Conservation (phyloP, 2,888 invertebrate species). For the Protula sp. region DNA sequence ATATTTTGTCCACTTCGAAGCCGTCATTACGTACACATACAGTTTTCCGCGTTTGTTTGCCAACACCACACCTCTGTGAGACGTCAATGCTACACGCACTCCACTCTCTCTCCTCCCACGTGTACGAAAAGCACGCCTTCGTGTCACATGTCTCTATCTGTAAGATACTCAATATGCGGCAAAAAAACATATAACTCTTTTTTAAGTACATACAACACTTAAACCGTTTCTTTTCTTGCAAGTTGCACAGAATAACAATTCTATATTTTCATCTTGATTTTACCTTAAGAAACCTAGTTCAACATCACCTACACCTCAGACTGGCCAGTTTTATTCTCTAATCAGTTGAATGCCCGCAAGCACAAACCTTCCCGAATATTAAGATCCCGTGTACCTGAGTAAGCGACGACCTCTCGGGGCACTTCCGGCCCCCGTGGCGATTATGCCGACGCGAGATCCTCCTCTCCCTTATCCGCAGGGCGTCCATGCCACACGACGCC, state of each 20-base stretch:
- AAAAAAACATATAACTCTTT: too few species aligned
- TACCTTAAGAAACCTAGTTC: too few species aligned
- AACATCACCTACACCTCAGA: too few species aligned
- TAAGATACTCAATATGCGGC: not conserved
- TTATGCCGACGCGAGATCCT: not conserved
- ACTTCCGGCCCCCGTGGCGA: not conserved
- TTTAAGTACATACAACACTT: too few species aligned
- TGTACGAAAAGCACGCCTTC: not conserved
- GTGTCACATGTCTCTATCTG: not conserved
- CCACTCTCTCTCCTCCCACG: not conserved
- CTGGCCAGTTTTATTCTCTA: too few species aligned
- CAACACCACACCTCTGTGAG: not conserved
- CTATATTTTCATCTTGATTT: too few species aligned
- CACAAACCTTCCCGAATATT: too few species aligned
- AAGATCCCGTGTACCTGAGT: too few species aligned
- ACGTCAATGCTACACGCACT: not conserved
- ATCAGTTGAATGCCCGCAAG: too few species aligned
- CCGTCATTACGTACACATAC: not conserved
- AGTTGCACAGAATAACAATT: too few species aligned
- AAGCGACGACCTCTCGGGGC: not conserved
- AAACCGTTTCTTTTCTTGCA: too few species aligned
- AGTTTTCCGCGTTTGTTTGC: not conserved
- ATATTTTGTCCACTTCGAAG: not conserved
- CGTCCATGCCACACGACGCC: not conserved
- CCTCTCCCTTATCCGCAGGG: not conserved